Evolutionary conservation across 2,113 vertebrate genomes (phyloP), one percentile per base, ranked within the genome.

Genomic region (Bubo blakistoni): DNA sequence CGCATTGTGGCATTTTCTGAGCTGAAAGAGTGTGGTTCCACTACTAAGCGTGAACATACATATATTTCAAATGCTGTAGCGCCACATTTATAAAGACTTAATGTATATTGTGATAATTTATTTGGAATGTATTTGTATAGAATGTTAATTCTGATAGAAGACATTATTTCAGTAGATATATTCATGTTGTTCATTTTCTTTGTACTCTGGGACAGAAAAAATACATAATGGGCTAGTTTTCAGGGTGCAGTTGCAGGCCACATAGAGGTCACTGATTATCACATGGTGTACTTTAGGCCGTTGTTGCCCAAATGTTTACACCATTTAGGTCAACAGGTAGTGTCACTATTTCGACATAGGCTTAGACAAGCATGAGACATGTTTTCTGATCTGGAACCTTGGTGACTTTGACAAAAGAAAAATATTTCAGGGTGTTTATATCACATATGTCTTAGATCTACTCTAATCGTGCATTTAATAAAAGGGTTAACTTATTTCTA

Each of bases 401-500:
- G 42, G 55, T 76, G 51, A 49, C 73, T 72, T 67, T 73, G 51
- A 71, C 30, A 34, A 59, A 52, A 86, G 32, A 42, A 42, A 70
- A 62, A 2, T 73, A 17, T 65, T 92, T 85, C 25, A 51, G 38
- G 42, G 14, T 66, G 27, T 46, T 88, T 73, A 4, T 32, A 59
- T 70, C 65, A 16, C 36, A 3, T 65, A 44, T 16, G 51, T 54
- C 77, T 38, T 5, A 42, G 59, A 84, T 47, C 38, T 72, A 0
- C 30, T 91, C 32, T 62, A 79, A 61, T 10, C 72, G 20, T 80
- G 36, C 30, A 18, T 32, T 88, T 92, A 90, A 80, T 80, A 81
- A 83, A 92, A 82, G 73, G 51, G 89, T 94, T 96, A 96, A 94
- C 66, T 65, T 92, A 66, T 72, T 96, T 91, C 81, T 94, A 90